Evolutionary conservation across 2,888 invertebrate genomes (phyloP), one percentile per base, ranked within the genome.

Genomic region (Reticulitermes lucifugus): DNA sequence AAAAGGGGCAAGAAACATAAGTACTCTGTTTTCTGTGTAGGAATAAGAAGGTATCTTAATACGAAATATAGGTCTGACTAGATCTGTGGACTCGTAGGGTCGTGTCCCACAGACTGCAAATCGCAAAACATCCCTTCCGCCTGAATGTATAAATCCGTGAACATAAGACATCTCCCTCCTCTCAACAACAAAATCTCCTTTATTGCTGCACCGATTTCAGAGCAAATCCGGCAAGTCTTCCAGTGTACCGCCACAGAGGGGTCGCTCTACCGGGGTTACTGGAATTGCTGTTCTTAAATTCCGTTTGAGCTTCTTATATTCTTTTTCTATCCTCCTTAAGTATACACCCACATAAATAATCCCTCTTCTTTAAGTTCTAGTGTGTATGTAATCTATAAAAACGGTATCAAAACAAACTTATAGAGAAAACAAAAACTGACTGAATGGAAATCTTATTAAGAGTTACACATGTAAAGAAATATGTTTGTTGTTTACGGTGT

Each of bases 121-220:
- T n/a, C 70, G 35, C 12, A 35, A 59, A 29, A 80, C 55, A 55
- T 18, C 18, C 55, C 18, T 55, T 18, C 55, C 21, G 41, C 25
- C 41, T 25, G 60, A 25, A 70, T 70, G 43, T 55, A 84, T 80
- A 84, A 84, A 84, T 80, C 84, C 79, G 71, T 10, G 80, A 84
- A 84, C 84, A 84, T 80, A 79, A 80, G 80, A 84, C 46, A 73
- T 73, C 80, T 51, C 77, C 79, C 73, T 82, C 81, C 65, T 55
- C 84, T 91, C 91, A 90, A 91, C 91, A 91, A 91, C 91, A 91
- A 91, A 91, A 91, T 91, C 91, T 91, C 90, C 89, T 89, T 89
- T 89, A 89, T 89, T 89, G 89, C 89, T 88, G 84, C 87, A 88
- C 87, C 88, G 89, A 89, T 89, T 87, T 86, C 88, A 88, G 87